phyloP scores from a whole-genome alignment of 2,888 invertebrate species.

The Sarcophaga rosellei region DNA sequence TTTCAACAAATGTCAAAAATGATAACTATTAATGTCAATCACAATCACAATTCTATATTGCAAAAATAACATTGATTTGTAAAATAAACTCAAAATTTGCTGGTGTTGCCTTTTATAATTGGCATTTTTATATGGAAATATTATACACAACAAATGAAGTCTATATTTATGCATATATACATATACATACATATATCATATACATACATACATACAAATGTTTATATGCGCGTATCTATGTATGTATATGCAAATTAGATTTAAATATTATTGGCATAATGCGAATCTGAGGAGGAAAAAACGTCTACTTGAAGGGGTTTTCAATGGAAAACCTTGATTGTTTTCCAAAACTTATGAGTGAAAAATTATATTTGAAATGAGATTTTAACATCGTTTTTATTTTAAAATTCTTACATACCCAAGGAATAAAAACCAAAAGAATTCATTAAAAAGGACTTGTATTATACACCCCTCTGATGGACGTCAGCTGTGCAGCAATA shows the following conservation, averaged over 20 bases:
- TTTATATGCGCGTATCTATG: not conserved
- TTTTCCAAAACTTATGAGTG: not conserved
- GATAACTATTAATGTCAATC: slow-evolving; percentile 22
- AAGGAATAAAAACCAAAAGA: no score
- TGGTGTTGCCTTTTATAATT: not conserved
- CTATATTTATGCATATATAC: not conserved
- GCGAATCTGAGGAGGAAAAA: no score
- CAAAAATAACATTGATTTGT: slow-evolving; percentile 2
- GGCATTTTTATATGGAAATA: not conserved
- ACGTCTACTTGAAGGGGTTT: not conserved
- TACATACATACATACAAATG: no score
- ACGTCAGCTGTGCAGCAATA: no score
- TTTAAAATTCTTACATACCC: no score
- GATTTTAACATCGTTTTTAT: no score
- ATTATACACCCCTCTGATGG: no score
- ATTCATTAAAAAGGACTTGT: no score
- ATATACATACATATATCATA: not conserved
- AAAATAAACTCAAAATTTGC: not conserved
- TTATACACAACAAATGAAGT: not conserved
- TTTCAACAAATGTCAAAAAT: slow-evolving; percentile 30
- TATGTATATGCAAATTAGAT: not conserved
- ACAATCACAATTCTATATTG: slow-evolving; percentile 8
- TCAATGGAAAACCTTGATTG: not conserved
- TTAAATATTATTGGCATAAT: not conserved
- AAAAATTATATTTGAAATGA: no score